Conservation (phyloP, 2,888 invertebrate genomes). For the Latheticus oryzae region DNA sequence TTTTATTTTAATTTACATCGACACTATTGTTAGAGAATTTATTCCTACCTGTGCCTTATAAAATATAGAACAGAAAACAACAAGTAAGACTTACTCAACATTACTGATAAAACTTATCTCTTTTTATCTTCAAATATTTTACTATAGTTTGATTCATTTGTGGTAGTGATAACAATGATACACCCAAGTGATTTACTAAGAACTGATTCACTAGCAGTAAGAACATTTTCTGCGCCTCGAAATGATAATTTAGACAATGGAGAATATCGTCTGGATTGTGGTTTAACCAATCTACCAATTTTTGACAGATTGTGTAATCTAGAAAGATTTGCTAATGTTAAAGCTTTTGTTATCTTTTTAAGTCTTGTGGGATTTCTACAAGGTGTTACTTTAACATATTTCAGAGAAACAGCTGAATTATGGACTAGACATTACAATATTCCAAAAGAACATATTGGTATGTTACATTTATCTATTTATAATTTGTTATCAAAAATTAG, state of each 20-base stretch:
- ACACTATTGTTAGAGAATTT: constrained; percentile 20
- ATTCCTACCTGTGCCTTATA: no score
- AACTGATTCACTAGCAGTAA: constrained; percentile 53
- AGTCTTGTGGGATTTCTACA: constrained; percentile 63
- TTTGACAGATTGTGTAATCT: constrained; percentile 61
- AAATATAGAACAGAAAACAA: no score
- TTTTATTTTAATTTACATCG: constrained; percentile 22
- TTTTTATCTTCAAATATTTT: constrained; percentile 22
- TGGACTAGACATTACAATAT: constrained; percentile 66
- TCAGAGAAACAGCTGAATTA: constrained; percentile 67
- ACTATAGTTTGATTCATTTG: neutral
- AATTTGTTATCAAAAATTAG: constrained; percentile 4
- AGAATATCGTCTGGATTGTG: constrained; percentile 66
- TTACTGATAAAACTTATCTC: constrained; percentile 29
- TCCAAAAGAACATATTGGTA: constrained; percentile 65
- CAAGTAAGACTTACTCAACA: constrained; percentile 13
- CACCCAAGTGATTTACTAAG: constrained; percentile 59
- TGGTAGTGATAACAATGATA: constrained; percentile 55
- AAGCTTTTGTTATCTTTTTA: constrained; percentile 65
- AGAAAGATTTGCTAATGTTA: constrained; percentile 65
- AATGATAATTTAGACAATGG: no score
- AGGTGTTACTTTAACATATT: constrained; percentile 67
- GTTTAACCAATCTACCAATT: constrained; percentile 65
- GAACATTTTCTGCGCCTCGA: constrained; percentile 56
- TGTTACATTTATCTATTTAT: constrained; percentile 47